A percentile compares a stretch with the other conserved stretches of the same genome.
These are phyloP conservation scores for Malurus alboscapulatus DNA, from an alignment of 2,113 vertebrate genomes.

Conservation along the genomic window DNA sequence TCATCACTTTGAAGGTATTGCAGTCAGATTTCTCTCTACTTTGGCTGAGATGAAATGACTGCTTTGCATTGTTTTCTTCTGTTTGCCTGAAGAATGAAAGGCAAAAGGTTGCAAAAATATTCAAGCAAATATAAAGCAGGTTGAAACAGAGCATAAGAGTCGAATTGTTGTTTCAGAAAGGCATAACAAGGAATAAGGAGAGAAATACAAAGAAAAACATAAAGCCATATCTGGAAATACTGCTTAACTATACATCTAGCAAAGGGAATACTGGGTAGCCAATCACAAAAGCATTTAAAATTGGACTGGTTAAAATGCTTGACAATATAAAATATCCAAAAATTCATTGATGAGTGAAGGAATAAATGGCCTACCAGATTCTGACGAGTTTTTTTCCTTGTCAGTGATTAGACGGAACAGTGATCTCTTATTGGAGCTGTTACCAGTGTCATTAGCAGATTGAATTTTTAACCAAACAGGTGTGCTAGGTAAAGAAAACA, in stretches of 20 bases:
- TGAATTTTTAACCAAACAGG: neutral
- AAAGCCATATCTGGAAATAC: neutral
- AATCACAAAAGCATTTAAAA: neutral
- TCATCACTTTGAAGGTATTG: neutral
- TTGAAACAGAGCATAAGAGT: neutral
- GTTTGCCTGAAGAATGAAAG: neutral
- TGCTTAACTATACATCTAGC: neutral
- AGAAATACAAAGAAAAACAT: neutral
- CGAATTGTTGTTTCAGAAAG: neutral
- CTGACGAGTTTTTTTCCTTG: fast-evolving
- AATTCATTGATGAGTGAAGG: neutral
- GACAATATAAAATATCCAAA: neutral
- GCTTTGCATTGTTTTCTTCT: neutral
- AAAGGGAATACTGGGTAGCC: neutral
- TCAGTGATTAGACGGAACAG: neutral
- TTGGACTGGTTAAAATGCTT: neutral
- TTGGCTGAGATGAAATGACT: neutral
- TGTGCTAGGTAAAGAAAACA: neutral
- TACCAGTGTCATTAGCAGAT: neutral
- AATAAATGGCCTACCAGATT: neutral
- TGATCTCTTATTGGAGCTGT: neutral
- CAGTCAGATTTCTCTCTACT: neutral
- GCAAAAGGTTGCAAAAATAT: neutral
- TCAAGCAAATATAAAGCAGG: neutral
- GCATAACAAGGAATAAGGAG: neutral